Evolutionary conservation across 2,113 vertebrate species (phyloP), one percentile per base, ranked within the genome.

Genomic region (Ceyx cyanopectus): DNA sequence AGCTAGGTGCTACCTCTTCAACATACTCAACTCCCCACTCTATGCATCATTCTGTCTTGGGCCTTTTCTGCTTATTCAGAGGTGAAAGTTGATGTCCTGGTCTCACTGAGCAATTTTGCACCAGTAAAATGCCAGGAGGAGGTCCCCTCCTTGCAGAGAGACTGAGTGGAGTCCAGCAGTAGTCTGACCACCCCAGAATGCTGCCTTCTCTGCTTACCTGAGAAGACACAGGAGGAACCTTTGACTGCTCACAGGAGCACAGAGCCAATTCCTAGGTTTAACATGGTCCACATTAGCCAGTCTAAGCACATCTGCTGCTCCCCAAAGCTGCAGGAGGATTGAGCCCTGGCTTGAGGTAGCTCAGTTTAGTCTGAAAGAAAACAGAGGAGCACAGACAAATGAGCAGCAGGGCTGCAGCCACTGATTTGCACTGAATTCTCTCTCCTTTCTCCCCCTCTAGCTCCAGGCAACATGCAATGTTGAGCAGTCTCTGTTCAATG

Each of bases 401-500:
- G 4, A 34, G 58, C 46, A 34, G 58, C 46, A 18, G 65, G 46
- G 40, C 66, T 73, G 32, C 17, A 29, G 32, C 10, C 30, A 34
- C 27, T 21, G 7, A 4, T 2, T 11, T 12, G 37, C 13, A 9
- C 32, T 65, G 60, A 65, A 34, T 45, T 50, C 20, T 51, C 30
- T 68, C 37, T 69, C 37, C 65, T 86, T 51, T 53, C 16, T 20
- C 5, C 15, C 86, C 46, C 68, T 50, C 17, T 15, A 97, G 95
- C 84, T 97, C 70, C 93, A 97, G 83, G 96, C 96, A 56, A 98
- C 97, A 1, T 98, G 97, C 83, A 98, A 98, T 0, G 84, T 97
- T 21, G 91, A 98, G 41, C 97, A 98, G 66, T 98, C 98, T 0
- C 86, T 97, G 72, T 98, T 98, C 95, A 98, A 98, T 14, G 98